phyloP scores from a whole-genome alignment of 64 coral and sea anemone genomes.

The Montipora capricornis region DNA sequence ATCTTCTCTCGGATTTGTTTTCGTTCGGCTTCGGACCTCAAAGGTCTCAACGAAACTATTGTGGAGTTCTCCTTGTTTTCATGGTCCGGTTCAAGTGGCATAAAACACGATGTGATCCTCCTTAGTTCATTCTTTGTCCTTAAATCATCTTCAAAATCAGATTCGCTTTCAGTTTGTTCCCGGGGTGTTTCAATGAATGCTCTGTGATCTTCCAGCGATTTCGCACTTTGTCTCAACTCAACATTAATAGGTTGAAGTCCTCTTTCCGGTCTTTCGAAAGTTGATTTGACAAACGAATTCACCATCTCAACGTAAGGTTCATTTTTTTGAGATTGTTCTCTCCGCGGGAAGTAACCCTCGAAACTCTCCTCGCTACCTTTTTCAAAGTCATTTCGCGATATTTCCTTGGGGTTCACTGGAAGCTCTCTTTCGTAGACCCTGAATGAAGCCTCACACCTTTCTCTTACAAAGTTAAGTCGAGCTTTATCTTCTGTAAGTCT shows the following conservation, averaged over 20 bases:
- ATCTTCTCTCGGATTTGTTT: constrained; percentile 92
- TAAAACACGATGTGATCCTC: constrained; percentile 47
- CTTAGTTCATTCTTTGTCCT: constrained; percentile 39
- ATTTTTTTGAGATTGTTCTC: background rate
- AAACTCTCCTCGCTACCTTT: background rate
- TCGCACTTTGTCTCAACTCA: background rate
- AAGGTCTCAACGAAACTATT: constrained; percentile 56
- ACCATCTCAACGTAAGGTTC: background rate
- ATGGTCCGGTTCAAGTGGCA: constrained; percentile 32
- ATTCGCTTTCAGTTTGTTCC: constrained; percentile 13
- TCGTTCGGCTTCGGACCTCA: constrained; percentile 78
- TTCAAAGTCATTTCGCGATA: background rate
- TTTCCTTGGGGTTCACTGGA: constrained; percentile 7
- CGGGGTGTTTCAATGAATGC: background rate
- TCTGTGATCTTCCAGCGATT: background rate
- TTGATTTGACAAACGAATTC: constrained; percentile 30
- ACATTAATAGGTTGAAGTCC: background rate
- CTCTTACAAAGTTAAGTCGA: background rate
- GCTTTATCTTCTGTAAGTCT: background rate
- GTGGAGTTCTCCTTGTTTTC: constrained; percentile 86
- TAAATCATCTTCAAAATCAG: constrained; percentile 57
- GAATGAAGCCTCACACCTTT: background rate
- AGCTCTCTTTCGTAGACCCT: constrained; percentile 5
- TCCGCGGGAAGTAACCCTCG: background rate
- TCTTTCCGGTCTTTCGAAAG: background rate